Base-by-base conservation (phyloP, 2,797 vertebrate species). In the Takifugu rubripes region DNA sequence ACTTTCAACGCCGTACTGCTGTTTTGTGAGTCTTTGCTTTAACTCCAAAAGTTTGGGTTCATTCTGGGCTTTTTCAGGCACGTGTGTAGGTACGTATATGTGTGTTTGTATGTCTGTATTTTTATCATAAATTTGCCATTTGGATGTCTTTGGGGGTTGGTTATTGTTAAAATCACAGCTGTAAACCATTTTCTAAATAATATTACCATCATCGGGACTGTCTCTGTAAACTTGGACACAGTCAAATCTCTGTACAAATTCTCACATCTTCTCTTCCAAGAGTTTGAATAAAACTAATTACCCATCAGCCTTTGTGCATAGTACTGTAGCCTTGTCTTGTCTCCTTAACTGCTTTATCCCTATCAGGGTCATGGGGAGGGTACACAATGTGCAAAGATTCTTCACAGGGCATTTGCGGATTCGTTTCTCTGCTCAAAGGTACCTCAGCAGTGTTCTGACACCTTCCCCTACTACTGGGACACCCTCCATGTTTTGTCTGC, bases 81-180 rank as follows among this genome's bases (percentile, higher is more conserved):
- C 73, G 84, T 33, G 31, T 33, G 31, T 33, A 10, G 8, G 31
- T 33, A 33, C 31, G 31, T 74, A 59, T 80, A 67, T 79, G 67
- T 81, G 74, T 88, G 74, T 84, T 82, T 81, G 81, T 84, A 88
- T 70, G 78, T 86, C 82, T 83, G 78, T 78, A 83, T 82, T 84
- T 24, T 47, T 24, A 80, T 75, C 66, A 86, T 80, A 74, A 83
- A 76, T 84, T 85, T 82, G 81, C 69, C 60, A 69, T 72, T 69
- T 86, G 79, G 84, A 87, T 82, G 82, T 76, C 77, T 79, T 83
- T 25, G 29, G 79, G 85, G 81, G 82, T 78, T 81, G 74, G 72
- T 86, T 77, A 80, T 61, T 85, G 84, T 86, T 84, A 46, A 72
- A 65, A 70, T 83, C 64, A 49, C 67, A 68, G 84, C 84, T 84